These are phyloP conservation scores for Asarcornis scutulata DNA, from an alignment of 2,113 vertebrate species.

Conservation along the genomic window DNA sequence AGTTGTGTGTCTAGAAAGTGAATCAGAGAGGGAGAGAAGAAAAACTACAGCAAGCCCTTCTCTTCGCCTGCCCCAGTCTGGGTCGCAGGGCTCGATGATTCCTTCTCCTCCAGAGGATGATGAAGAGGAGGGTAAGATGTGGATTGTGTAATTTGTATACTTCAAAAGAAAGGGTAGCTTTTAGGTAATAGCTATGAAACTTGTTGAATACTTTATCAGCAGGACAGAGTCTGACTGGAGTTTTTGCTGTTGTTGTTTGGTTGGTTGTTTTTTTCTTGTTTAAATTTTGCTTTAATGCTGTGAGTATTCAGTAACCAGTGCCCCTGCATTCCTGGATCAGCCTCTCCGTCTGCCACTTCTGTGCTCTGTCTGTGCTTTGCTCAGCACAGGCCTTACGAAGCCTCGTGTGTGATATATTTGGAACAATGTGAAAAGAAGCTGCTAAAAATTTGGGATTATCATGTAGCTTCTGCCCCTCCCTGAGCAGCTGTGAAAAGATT, in stretches of 20 bases:
- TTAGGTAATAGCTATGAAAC: neutral
- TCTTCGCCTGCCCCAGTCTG: conserved; percentile 80
- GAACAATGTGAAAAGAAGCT: conserved; percentile 20
- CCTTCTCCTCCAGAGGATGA: conserved; percentile 97
- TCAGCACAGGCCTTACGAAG: neutral
- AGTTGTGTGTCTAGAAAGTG: conserved; percentile 94
- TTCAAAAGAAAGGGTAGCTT: neutral
- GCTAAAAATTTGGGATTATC: neutral
- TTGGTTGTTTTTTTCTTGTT: neutral
- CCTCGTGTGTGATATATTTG: neutral
- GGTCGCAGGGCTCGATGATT: conserved; percentile 85
- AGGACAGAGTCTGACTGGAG: no score
- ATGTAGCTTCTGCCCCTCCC: neutral
- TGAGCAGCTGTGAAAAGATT: neutral
- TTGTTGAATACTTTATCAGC: neutral
- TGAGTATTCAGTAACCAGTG: neutral
- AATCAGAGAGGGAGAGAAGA: conserved; percentile 89
- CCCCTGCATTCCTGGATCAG: neutral
- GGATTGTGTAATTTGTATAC: neutral
- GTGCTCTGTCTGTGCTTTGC: neutral
- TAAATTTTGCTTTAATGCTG: neutral
- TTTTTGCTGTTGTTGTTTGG: neutral
- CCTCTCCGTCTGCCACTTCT: neutral
- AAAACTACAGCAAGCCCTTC: conserved; percentile 95
- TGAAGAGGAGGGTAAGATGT: conserved; percentile 91